These are phyloP conservation scores for Pogonocichla stellata DNA, from an alignment of 2,113 vertebrate species.

Conservation along the genomic window DNA sequence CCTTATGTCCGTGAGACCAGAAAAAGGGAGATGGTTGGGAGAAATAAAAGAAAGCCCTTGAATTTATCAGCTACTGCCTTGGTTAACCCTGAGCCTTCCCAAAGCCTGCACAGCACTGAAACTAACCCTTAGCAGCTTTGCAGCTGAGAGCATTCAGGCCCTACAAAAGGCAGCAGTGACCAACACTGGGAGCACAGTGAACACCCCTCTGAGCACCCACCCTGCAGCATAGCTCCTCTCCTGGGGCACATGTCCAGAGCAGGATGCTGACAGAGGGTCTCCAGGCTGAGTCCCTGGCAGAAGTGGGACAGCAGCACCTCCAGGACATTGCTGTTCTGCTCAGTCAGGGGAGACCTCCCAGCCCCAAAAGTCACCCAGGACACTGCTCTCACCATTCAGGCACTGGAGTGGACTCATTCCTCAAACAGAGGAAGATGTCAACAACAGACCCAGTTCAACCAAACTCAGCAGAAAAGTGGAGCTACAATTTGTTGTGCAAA, in stretches of 20 bases:
- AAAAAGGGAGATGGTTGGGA: background rate
- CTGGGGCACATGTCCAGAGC: background rate
- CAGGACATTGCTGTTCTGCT: accelerated
- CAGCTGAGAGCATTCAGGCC: background rate
- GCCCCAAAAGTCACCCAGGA: background rate
- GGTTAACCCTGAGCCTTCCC: background rate
- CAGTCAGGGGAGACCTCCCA: background rate
- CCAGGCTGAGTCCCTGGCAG: accelerated
- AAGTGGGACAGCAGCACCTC: background rate
- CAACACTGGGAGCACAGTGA: background rate
- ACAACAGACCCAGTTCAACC: background rate
- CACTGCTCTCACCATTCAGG: accelerated
- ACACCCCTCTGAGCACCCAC: accelerated
- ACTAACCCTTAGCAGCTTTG: background rate
- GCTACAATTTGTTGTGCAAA: background rate
- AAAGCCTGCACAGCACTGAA: background rate
- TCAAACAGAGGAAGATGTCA: background rate
- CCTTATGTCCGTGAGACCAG: background rate
- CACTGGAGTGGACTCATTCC: background rate
- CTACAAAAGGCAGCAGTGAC: background rate
- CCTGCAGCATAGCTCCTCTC: background rate
- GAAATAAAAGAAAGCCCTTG: background rate
- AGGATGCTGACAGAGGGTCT: background rate
- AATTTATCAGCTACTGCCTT: background rate
- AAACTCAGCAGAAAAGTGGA: background rate